Evolutionary conservation across 2,888 invertebrate species (phyloP).

Genomic region (Oscheius myriophilus): DNA sequence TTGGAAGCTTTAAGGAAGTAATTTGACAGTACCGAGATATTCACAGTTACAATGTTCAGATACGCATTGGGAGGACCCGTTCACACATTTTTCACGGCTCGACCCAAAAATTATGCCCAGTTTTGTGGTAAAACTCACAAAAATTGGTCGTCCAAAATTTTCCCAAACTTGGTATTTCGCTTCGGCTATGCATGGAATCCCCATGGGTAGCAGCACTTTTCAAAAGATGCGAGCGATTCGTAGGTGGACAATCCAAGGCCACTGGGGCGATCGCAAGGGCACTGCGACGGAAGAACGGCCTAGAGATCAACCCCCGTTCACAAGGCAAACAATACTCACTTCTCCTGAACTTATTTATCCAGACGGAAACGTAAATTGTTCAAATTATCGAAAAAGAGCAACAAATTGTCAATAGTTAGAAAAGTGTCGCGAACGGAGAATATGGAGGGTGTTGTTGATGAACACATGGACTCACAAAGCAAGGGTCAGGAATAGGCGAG

Average conservation of each 20-base stretch:
- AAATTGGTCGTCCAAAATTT: too few relatives aligned
- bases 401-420: conserved; percentile 24
- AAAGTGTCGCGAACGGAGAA: conserved; percentile 26
- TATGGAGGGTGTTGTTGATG: conserved; percentile 34
- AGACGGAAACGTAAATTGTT: conserved; percentile 32
- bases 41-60: too few relatives aligned
- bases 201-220: not conserved
- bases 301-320: too few relatives aligned
- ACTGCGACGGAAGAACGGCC: conserved; percentile 2
- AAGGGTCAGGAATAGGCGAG: conserved; percentile 7
- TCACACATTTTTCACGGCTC: too few relatives aligned
- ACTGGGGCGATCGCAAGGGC: not conserved
- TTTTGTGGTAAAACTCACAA: too few relatives aligned
- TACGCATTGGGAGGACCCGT: too few relatives aligned
- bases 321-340: not conserved
- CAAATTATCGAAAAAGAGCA: conserved; percentile 34
- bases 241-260: not conserved
- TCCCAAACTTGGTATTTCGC: too few relatives aligned
- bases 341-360: conserved; percentile 19
- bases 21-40: too few relatives aligned
- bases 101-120: too few relatives aligned
- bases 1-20: too few relatives aligned
- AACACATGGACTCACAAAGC: conserved; percentile 7
- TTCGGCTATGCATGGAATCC: too few relatives aligned
- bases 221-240: not conserved